Base-by-base conservation (phyloP, 2,113 vertebrate genomes). In the Lethenteron reissneri region DNA sequence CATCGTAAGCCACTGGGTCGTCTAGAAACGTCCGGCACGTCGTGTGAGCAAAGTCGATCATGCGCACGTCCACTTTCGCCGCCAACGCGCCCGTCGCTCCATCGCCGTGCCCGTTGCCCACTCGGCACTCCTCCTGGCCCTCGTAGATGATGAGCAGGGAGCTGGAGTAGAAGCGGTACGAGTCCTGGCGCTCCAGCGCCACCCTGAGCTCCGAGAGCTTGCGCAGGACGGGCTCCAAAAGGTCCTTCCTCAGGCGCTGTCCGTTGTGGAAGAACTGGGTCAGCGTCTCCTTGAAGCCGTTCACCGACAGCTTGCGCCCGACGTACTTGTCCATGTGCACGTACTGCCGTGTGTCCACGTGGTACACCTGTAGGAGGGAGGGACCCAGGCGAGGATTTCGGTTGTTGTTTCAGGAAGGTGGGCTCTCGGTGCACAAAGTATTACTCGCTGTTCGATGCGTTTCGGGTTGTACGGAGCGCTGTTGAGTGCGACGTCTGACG, bases 241-340 rank as follows among this genome's bases (percentile, higher is more conserved):
- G 86, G 79, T 96, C 92, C 11, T 82, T 84, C 60, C 89, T 87
- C 73, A 97, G 79, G 73, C 85, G 85, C 57, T 83, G 86, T 10
- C 92, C 94, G 0, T 96, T 83, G 74, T 94, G 88, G 79, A 99
- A 99, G 79, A 96, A 99, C 79, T 95, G 91, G 79, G 86, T 96
- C 75, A 99, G 85, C 56, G 94, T 90, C 82, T 97, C 92, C 77
- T 96, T 95, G 77, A 97, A 97, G 74, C 92, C 90, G 8, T 88
- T 83, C 10, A 97, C 88, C 0, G 87, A 91, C 74, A 99, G 82
- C 76, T 97, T 95, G 73, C 90, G 87, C 8, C 94, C 94, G 0
- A 97, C 89, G 80, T 99, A 97, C 78, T 99, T 99, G 78, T 97
- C 95, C 92, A 99, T 97, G 80, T 95, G 96, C 85, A 97, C 91